Conservation (phyloP, 2,113 vertebrate genomes). For the Antechinus stuartii region DNA sequence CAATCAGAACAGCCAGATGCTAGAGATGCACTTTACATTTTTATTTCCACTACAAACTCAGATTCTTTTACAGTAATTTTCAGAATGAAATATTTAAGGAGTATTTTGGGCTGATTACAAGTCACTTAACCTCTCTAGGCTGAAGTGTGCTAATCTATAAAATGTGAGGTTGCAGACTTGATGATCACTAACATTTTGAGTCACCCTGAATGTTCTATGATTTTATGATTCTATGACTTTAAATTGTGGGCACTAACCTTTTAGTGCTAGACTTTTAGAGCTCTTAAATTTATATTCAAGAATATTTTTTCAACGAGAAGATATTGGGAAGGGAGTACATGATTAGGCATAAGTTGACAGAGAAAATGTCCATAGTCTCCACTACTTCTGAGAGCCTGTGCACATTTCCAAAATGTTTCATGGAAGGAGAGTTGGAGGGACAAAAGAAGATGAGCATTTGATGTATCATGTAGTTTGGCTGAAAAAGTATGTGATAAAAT, state of each 20-base stretch:
- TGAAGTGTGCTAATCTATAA: background rate
- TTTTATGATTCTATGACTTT: background rate
- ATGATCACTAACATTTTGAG: background rate
- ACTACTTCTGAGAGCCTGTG: background rate
- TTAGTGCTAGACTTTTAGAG: background rate
- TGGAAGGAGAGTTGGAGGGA: background rate
- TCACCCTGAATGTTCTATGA: background rate
- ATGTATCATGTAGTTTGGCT: background rate
- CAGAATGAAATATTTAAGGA: background rate
- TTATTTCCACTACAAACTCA: background rate
- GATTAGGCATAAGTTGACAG: background rate
- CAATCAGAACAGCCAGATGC: background rate
- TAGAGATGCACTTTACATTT: background rate
- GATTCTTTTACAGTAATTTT: background rate
- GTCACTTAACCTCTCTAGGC: background rate
- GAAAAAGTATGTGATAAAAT: background rate
- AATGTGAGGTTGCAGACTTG: background rate
- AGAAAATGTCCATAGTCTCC: background rate
- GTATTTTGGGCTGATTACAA: background rate
- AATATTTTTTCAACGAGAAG: background rate
- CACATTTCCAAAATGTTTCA: background rate
- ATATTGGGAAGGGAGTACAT: background rate
- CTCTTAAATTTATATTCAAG: background rate
- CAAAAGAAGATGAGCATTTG: background rate
- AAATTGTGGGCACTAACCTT: background rate